Evolutionary conservation across 2,113 vertebrate species (phyloP).

Genomic region (Cebidichthys violaceus): DNA sequence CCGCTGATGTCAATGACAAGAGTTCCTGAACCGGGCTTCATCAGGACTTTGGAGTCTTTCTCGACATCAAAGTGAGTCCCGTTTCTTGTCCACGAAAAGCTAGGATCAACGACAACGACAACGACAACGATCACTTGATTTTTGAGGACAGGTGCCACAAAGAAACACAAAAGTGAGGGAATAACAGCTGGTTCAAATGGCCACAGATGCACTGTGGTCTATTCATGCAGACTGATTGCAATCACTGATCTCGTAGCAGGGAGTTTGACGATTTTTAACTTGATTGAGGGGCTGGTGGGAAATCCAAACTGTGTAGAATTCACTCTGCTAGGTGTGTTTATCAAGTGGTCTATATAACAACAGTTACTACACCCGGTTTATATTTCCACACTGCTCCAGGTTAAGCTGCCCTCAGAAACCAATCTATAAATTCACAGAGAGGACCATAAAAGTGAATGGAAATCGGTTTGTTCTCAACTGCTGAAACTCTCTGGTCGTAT

Average conservation of each 20-base stretch:
- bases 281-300: background rate
- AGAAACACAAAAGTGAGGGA: conserved; percentile 14
- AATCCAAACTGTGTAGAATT: conserved; percentile 24
- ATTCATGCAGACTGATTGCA: background rate
- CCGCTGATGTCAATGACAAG: conserved; percentile 93
- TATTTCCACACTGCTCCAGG: conserved; percentile 40
- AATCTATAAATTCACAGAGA: conserved; percentile 17
- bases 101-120: conserved; percentile 59
- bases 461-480: conserved; percentile 1
- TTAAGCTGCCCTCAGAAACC: conserved; percentile 24
- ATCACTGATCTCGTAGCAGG: background rate
- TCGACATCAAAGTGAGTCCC: conserved; percentile 96
- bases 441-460: background rate
- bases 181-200: background rate
- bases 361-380: conserved; percentile 55
- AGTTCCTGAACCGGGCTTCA: conserved; percentile 92
- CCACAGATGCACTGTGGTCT: background rate
- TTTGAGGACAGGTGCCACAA: background rate
- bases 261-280: conserved; percentile 7
- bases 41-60: conserved; percentile 91
- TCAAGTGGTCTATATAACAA: conserved; percentile 47
- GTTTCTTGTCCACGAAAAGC: conserved; percentile 97
- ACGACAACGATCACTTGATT: background rate
- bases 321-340: conserved; percentile 47
- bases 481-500: background rate